Conservation (phyloP, 1,140 invertebrate species). For the Zophobas atratus region DNA sequence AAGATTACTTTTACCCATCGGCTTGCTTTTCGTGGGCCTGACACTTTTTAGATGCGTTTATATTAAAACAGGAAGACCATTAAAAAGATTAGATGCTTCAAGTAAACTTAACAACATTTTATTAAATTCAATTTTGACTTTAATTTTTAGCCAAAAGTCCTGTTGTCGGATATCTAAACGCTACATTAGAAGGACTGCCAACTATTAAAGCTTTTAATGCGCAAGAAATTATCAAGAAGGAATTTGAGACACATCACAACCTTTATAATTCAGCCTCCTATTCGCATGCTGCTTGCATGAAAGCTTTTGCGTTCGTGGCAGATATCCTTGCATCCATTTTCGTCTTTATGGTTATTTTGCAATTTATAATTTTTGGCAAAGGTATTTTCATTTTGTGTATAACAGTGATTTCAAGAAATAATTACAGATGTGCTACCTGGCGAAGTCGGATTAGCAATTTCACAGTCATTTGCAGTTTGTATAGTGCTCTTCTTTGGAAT, state of each 20-base stretch:
- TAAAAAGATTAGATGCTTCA: slow-evolving; percentile 81
- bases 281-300: slow-evolving; percentile 71
- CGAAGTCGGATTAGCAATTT: no score
- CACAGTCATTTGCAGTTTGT: no score
- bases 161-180: slow-evolving; percentile 80
- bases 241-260: slow-evolving; percentile 85
- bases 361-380: no score
- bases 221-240: slow-evolving; percentile 81
- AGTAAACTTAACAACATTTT: slow-evolving; percentile 76
- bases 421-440: no score
- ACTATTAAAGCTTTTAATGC: slow-evolving; percentile 85
- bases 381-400: no score
- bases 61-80: not conserved
- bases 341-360: no score
- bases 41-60: no score
- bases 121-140: not conserved
- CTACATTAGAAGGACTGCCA: slow-evolving; percentile 65
- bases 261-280: slow-evolving; percentile 66
- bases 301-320: slow-evolving; percentile 52
- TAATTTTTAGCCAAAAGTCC: slow-evolving; percentile 74
- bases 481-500: no score
- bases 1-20: no score
- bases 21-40: no score
- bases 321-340: no score
- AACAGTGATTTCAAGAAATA: no score